Conservation (phyloP, 2,888 invertebrate species). For the Pollenia griseotomentosa region DNA sequence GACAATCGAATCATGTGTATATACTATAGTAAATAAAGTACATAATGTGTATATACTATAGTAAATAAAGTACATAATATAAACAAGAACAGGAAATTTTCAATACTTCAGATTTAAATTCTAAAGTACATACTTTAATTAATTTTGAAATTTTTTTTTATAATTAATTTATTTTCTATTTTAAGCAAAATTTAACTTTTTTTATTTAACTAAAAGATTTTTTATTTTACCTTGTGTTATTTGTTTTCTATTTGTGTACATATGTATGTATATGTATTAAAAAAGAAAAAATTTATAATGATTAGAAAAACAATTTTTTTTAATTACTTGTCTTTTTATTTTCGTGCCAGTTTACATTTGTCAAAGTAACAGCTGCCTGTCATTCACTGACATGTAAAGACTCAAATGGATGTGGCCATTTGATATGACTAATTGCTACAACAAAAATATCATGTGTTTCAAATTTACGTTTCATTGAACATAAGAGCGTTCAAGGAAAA, state of each 20-base stretch:
- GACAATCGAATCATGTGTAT: conserved; percentile 37
- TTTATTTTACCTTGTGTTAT: too few species aligned
- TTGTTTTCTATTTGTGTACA: too few species aligned
- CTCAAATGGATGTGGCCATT: conserved; percentile 30
- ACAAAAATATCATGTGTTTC: neutral
- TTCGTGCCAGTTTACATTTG: conserved; percentile 22
- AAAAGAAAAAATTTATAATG: neutral
- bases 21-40: neutral
- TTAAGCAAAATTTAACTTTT: too few species aligned
- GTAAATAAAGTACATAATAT: neutral
- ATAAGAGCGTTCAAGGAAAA: neutral
- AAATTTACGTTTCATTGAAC: conserved; percentile 15
- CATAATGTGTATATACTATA: neutral
- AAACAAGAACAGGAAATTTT: neutral
- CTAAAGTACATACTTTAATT: too few species aligned
- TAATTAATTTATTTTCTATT: too few species aligned
- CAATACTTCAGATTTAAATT: too few species aligned
- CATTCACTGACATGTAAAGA: conserved; percentile 35
- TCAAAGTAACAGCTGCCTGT: conserved; percentile 49
- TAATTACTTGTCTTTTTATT: conserved; percentile 16
- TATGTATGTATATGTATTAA: neutral
- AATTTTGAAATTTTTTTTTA: too few species aligned
- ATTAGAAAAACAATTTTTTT: neutral
- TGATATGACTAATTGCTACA: conserved; percentile 38
- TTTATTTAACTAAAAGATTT: too few species aligned